Conservation (phyloP, 1,140 invertebrate genomes). For the Drosophila auraria region DNA sequence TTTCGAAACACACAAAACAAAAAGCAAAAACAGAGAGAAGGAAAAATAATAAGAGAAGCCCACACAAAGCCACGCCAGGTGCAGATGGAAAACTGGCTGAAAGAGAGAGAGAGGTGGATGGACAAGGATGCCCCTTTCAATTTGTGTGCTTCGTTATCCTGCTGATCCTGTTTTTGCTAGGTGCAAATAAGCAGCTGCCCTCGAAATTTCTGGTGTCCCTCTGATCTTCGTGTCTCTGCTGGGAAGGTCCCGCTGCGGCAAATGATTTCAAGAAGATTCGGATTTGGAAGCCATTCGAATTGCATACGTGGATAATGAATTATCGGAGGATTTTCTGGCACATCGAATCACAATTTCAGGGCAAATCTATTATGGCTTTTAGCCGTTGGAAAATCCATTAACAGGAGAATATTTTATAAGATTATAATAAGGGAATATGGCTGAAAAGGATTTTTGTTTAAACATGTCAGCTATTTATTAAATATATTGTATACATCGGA, state of each 20-base stretch:
- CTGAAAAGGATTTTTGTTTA: not conserved
- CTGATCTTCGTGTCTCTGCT: not conserved
- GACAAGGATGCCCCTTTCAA: constrained; percentile 62
- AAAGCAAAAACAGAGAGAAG: constrained; percentile 5
- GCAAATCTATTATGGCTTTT: constrained; percentile 16
- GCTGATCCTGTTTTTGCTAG: constrained; percentile 55
- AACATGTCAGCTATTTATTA: not conserved
- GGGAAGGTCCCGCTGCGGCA: constrained; percentile 45
- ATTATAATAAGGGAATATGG: not conserved
- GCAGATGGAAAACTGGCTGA: constrained; percentile 52
- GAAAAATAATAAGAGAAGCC: constrained; percentile 26
- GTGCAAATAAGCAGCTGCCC: constrained; percentile 61
- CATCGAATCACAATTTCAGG: constrained; percentile 27
- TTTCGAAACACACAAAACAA: constrained; percentile 16
- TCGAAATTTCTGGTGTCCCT: constrained; percentile 10
- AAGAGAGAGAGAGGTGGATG: constrained; percentile 13
- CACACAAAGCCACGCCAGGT: constrained; percentile 68
- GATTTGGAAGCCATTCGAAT: constrained; percentile 35
- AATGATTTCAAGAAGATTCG: constrained; percentile 27
- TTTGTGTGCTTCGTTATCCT: constrained; percentile 64
- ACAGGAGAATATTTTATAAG: not conserved
- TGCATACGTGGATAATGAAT: constrained; percentile 46
- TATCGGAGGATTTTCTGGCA: constrained; percentile 17
- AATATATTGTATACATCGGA: not conserved
- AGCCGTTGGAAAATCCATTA: constrained; percentile 17